These are phyloP conservation scores for Pseudonaja textilis DNA, from an alignment of 2,113 vertebrate genomes.

Conservation along the genomic window DNA sequence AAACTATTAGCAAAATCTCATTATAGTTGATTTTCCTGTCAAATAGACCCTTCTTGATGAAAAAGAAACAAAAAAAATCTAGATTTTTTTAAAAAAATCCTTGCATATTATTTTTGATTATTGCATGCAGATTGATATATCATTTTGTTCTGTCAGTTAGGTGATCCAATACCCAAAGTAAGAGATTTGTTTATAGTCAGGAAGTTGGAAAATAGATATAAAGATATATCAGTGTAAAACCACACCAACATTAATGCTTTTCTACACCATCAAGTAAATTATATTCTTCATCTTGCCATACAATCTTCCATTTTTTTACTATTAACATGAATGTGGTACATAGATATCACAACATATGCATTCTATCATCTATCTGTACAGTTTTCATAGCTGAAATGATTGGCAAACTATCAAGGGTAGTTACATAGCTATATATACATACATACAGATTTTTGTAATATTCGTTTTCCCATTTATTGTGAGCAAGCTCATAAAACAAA, in stretches of 20 bases:
- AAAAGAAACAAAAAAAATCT: background rate
- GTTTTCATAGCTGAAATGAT: slow-evolving; percentile 5
- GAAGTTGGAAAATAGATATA: background rate
- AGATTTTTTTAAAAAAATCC: background rate
- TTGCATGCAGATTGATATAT: background rate
- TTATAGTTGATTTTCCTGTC: background rate
- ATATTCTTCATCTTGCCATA: background rate
- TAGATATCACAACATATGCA: background rate
- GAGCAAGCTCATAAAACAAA: slow-evolving; percentile 38
- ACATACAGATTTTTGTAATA: slow-evolving; percentile 38
- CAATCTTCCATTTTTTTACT: background rate
- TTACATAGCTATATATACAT: slow-evolving; percentile 3
- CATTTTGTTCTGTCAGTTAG: background rate
- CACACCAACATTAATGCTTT: background rate
- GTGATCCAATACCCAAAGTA: background rate
- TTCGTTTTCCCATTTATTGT: slow-evolving; percentile 12
- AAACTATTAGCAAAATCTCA: background rate
- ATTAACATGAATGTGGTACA: background rate
- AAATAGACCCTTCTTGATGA: background rate
- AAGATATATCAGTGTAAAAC: background rate
- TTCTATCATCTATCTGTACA: background rate
- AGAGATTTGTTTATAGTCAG: background rate
- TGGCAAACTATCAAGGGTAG: slow-evolving; percentile 41
- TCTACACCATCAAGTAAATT: background rate
- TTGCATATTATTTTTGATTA: background rate